These are phyloP conservation scores for Kryphioiulus occultus DNA, from an alignment of 2,888 invertebrate species.

Conservation along the genomic window DNA sequence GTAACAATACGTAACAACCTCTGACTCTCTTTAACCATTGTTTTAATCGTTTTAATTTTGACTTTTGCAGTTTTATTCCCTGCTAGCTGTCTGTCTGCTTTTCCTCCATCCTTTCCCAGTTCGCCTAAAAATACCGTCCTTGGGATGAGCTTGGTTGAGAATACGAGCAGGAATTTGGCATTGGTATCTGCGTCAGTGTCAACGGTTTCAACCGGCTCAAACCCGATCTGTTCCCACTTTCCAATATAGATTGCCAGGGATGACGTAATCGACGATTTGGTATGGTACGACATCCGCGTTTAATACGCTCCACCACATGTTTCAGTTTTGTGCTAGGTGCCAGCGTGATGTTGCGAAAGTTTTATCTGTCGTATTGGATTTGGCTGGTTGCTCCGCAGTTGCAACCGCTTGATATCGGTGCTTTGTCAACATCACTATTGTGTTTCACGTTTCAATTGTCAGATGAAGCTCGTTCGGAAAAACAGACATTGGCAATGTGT, in stretches of 20 bases:
- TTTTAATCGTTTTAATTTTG: no score
- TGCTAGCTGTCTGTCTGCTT: neutral
- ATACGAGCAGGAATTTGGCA: neutral
- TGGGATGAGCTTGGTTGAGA: neutral
- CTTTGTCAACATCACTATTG: neutral
- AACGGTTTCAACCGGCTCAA: slow-evolving; percentile 3
- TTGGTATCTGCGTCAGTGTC: neutral
- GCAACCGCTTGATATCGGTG: neutral
- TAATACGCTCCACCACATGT: neutral
- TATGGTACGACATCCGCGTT: slow-evolving; percentile 3
- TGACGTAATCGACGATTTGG: neutral
- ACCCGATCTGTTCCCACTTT: neutral
- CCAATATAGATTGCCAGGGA: neutral
- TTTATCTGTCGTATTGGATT: neutral
- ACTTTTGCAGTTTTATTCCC: neutral
- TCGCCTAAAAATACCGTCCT: neutral
- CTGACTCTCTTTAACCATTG: no score
- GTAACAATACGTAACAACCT: no score
- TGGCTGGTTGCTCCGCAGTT: no score
- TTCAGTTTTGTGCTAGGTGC: neutral
- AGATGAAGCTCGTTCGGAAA: neutral
- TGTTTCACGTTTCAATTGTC: neutral
- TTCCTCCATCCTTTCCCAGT: no score
- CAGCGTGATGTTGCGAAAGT: neutral
- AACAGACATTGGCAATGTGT: neutral